These are phyloP conservation scores for Latrodectus elegans DNA, from an alignment of 2,888 invertebrate genomes.

Conservation along the genomic window DNA sequence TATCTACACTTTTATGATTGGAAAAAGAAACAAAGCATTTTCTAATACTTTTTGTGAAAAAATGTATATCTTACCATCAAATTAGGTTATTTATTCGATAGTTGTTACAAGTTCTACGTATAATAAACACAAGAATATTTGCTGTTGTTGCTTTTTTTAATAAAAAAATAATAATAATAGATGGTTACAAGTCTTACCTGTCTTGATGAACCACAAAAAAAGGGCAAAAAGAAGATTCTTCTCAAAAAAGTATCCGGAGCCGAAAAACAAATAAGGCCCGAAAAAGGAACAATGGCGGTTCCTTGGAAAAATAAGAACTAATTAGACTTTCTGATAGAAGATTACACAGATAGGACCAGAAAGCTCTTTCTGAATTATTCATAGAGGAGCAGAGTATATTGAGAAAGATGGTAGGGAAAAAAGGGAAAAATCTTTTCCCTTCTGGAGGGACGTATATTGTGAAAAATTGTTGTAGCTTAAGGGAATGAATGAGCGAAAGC, in stretches of 20 bases:
- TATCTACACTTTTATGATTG: too few species aligned
- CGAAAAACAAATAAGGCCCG: background rate
- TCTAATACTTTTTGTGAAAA: too few species aligned
- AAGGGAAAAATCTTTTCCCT: slow-evolving; percentile 11
- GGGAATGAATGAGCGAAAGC: slow-evolving; percentile 29
- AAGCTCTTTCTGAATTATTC: slow-evolving; percentile 64
- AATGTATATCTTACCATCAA: too few species aligned
- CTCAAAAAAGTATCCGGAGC: background rate
- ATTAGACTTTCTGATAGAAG: slow-evolving; percentile 67
- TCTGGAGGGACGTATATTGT: slow-evolving; percentile 20
- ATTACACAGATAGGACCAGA: slow-evolving; percentile 43
- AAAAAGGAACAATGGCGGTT: slow-evolving; percentile 6
- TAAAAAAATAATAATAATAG: too few species aligned
- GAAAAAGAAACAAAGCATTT: too few species aligned
- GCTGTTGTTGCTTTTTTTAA: too few species aligned
- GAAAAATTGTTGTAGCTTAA: slow-evolving; percentile 53
- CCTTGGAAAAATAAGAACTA: slow-evolving; percentile 33
- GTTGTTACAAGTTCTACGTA: too few species aligned
- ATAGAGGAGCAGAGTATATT: slow-evolving; percentile 15
- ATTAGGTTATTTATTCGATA: too few species aligned
- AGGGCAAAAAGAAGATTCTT: background rate
- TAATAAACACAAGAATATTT: too few species aligned
- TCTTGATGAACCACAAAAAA: background rate
- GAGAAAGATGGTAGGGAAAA: slow-evolving; percentile 7
- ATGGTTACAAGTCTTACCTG: too few species aligned